Evolutionary conservation across 2,888 invertebrate genomes (phyloP), one percentile per base, ranked within the genome.

Genomic region (Sarcophaga subvicina): DNA sequence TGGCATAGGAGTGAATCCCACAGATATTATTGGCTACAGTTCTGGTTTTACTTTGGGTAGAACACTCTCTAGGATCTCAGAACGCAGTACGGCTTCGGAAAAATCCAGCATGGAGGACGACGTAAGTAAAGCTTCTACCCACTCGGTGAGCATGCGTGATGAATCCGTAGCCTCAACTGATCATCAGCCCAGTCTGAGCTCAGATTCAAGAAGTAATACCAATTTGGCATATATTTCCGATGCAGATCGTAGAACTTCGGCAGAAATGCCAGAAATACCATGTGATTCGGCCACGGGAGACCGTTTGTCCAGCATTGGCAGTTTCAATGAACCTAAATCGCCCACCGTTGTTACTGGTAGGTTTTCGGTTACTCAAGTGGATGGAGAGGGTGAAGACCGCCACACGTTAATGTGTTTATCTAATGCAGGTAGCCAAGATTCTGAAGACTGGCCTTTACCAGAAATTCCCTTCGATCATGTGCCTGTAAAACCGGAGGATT

Each of bases 101-200:
- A 97, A 97, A 92, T 97, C 97, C 3, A 97, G 97, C 91, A 96
- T 97, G 86, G 96, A 97, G 90, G 97, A 97, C 92, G 97, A 97
- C 94, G 96, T 97, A 0, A 97, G 97, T 49, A 97, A 97, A 93
- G 97, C 96, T 4, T 97, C 97, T 87, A 97, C 97, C 2, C 95
- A 97, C 86, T 97, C 97, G 4, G 96, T 97, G 82, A 97, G 97
- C 92, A 95, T 97, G 88, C 97, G 97, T 89, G 97, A 97, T 91
- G 97, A 97, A 92, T 97, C 97, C 0, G 94, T 97, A 54, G 96
- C 96, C 87, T 97, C 97, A 0, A 97, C 97, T 90, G 97, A 97
- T 93, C 97, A 96, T 91, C 97, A 97, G 92, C 97, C 96, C 17
- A 97, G 97, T 91, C 94, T 97, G 45, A 97, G 97, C 90, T 97